Conservation (phyloP, 2,888 invertebrate genomes). For the Stenodema calcarata region DNA sequence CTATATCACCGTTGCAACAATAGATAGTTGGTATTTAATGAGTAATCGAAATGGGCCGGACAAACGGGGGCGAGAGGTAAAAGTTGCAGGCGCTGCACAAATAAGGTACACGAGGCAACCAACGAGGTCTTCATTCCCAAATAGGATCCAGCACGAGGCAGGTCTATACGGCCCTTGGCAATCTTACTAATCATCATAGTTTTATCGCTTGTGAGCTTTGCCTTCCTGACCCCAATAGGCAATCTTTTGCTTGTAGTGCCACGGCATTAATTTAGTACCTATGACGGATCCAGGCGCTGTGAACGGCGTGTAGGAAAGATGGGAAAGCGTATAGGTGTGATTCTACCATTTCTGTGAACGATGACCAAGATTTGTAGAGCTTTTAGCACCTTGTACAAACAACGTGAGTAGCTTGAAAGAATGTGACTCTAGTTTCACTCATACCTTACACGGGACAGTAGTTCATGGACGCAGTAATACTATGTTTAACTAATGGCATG, state of each 20-base stretch:
- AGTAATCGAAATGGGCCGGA: background rate
- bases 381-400: background rate
- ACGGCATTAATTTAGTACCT: background rate
- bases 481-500: too few species aligned
- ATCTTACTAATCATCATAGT: constrained; percentile 2
- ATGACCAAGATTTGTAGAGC: background rate
- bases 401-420: background rate
- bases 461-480: too few species aligned
- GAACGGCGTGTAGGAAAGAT: background rate
- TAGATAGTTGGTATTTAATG: background rate
- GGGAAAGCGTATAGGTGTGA: background rate
- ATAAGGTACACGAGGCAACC: constrained; percentile 5
- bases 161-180: background rate
- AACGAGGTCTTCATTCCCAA: constrained; percentile 19
- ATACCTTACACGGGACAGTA: too few species aligned
- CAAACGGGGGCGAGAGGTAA: background rate
- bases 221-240: background rate
- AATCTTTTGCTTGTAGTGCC: background rate
- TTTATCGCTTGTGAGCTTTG: background rate
- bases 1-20: background rate
- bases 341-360: background rate
- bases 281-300: background rate
- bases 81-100: constrained; percentile 1
- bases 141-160: background rate
- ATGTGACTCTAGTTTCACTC: background rate